Evolutionary conservation across 2,113 vertebrate genomes (phyloP).

Genomic region (Verasper variegatus): DNA sequence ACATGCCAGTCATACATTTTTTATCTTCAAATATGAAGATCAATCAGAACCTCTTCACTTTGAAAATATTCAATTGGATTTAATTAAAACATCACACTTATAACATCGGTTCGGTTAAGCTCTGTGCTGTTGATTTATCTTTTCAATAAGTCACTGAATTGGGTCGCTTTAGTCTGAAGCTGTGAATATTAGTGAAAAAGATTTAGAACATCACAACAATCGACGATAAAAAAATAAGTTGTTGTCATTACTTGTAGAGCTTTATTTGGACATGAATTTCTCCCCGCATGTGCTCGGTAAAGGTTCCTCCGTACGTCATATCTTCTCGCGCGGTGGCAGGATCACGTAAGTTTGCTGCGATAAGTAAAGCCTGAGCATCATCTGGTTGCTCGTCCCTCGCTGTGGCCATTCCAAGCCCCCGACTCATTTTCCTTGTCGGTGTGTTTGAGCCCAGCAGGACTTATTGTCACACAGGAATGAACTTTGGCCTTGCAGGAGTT

Average conservation of each 20-base stretch:
- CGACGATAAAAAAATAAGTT: background rate
- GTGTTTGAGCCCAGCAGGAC: slow-evolving; percentile 32
- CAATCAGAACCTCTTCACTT: slow-evolving; percentile 11
- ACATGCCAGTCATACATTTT: background rate
- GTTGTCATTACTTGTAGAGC: background rate
- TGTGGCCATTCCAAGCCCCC: background rate
- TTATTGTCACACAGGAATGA: background rate
- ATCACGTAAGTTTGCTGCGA: background rate
- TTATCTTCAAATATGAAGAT: slow-evolving; percentile 9
- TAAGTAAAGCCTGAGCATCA: background rate
- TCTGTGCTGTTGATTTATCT: background rate
- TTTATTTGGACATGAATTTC: background rate
- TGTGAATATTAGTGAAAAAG: background rate
- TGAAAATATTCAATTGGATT: background rate
- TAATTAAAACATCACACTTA: background rate
- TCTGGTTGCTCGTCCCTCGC: background rate
- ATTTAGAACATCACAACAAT: background rate
- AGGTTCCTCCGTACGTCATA: too few relatives aligned
- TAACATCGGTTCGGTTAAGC: background rate
- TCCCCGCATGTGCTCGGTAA: background rate
- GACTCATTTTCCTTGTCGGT: background rate
- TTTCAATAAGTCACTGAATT: background rate
- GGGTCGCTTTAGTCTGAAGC: background rate
- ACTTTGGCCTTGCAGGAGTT: background rate
- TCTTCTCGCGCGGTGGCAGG: background rate